Conservation (phyloP, 1,140 invertebrate species). For the Psilanteris sp. region DNA sequence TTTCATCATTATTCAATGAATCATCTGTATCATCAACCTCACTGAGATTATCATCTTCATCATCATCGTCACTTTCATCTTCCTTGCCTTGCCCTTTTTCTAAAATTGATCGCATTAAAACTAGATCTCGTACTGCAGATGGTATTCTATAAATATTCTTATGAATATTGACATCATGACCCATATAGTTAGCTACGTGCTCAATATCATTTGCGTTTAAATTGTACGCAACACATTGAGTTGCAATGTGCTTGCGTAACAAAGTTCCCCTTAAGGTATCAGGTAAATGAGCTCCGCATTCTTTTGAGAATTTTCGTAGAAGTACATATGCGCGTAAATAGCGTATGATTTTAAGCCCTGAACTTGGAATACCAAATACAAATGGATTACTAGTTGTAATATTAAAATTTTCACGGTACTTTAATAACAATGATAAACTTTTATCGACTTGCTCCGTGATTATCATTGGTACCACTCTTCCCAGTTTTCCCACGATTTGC, state of each 20-base stretch:
- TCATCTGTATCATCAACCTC: constrained; percentile 21
- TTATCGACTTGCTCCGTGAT: constrained; percentile 2
- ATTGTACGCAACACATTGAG: constrained; percentile 3
- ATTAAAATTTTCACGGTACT: neutral
- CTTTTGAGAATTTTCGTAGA: constrained; percentile 7
- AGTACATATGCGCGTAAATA: constrained; percentile 12
- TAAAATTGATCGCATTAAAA: constrained; percentile 13
- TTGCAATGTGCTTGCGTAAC: constrained; percentile 8
- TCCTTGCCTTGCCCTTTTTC: constrained; percentile 17
- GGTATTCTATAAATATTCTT: constrained; percentile 28
- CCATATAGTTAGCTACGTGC: constrained; percentile 17
- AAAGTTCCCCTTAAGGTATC: constrained; percentile 23
- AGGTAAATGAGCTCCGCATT: constrained; percentile 3
- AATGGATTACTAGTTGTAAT: constrained; percentile 20
- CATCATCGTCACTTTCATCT: constrained; percentile 12
- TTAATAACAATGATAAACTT: constrained; percentile 4
- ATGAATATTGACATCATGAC: constrained; percentile 17
- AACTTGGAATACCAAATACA: constrained; percentile 19
- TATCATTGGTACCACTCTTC: constrained; percentile 26
- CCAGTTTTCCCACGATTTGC: constrained; percentile 21
- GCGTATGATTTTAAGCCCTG: neutral
- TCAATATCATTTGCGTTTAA: constrained; percentile 5
- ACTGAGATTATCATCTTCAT: constrained; percentile 14
- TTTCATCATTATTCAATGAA: no score
- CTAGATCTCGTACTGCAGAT: neutral